Percentiles rank a stretch among this genome's conserved stretches.
Conservation (phyloP, 2,888 invertebrate species). For the Ganaspis brasiliensis region DNA sequence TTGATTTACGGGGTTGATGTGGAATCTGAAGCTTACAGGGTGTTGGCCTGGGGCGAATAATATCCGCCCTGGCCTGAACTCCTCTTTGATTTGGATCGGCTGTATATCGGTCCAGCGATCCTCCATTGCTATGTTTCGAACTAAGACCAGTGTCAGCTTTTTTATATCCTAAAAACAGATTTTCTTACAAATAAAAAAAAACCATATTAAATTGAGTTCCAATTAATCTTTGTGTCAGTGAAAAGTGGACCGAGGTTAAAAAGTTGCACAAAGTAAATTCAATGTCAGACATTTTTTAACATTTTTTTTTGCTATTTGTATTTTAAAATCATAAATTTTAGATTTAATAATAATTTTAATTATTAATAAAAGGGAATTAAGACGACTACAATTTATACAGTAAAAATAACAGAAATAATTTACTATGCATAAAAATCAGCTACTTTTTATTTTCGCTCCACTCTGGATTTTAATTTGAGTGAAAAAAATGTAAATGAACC, state of each 20-base stretch:
- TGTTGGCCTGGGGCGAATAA: constrained; percentile 88
- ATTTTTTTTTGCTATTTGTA: no score
- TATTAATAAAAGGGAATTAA: no score
- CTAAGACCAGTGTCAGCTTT: constrained; percentile 76
- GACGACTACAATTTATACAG: no score
- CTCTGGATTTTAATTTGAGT: background rate
- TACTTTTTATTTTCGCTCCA: no score
- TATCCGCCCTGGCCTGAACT: constrained; percentile 87
- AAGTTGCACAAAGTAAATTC: no score
- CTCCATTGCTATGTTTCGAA: constrained; percentile 80
- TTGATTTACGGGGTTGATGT: constrained; percentile 77
- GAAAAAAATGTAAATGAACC: background rate
- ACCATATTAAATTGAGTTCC: background rate
- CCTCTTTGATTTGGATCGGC: constrained; percentile 90
- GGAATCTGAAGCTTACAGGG: constrained; percentile 83
- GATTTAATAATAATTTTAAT: no score
- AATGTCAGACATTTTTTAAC: no score
- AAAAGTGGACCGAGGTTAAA: background rate
- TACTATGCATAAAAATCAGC: no score
- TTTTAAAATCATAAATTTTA: no score
- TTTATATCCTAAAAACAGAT: constrained; percentile 77
- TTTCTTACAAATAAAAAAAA: constrained; percentile 35
- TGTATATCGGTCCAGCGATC: constrained; percentile 86
- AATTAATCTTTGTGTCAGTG: background rate
- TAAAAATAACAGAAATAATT: no score